Base-by-base conservation (phyloP, 2,888 invertebrate species). In the Pristionchus japonicus region DNA sequence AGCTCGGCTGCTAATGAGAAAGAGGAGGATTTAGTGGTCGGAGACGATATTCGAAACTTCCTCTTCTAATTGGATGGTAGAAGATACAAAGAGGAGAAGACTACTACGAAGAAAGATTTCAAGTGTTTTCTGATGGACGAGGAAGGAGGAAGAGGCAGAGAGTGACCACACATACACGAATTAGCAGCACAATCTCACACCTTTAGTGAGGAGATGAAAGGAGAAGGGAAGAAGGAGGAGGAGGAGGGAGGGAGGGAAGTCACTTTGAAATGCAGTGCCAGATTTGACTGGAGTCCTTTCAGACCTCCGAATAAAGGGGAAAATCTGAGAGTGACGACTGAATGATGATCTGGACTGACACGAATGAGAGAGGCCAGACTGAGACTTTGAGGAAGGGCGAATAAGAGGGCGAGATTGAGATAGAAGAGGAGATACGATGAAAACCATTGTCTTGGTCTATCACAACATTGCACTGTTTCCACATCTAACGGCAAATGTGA, bases 211-310 rank as follows among this genome's bases (percentile, higher is more conserved):
- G 7, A 31, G 64, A n/a, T 6, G 17, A 7, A 40, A 11, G 20
- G 64, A 67, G 23, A 31, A 40, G 74, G 11, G 40, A 31, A 20
- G 74, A 40, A 4, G 27, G 23, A 27, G 11, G 43, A 74, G 74
- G 40, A 70, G 70, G 23, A 23, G 70, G 31, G 31, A 20, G 61
- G 27, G 64, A 77, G 77, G n/a, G 77, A 77, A 77, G 77, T 77
- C 77, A 77, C 77, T 77, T 34, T 40, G 34, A 77, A 77, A 77
- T 77, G 77, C 77, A 77, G 77, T 77, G 77, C 47, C 37, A 77
- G 77, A 77, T 77, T 77, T 77, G 77, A 77, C 43, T n/a, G 43
- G 43, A 37, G 37, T 20, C 77, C 77, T 77, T 77, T 77, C 43
- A 77, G 77, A n/a, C 43, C 20, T n/a, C n/a, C 43, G 27, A 77